Percentiles rank a stretch among this genome's conserved stretches.
phyloP scores from a whole-genome alignment of 2,888 invertebrate genomes.

The Apantesis nais region DNA sequence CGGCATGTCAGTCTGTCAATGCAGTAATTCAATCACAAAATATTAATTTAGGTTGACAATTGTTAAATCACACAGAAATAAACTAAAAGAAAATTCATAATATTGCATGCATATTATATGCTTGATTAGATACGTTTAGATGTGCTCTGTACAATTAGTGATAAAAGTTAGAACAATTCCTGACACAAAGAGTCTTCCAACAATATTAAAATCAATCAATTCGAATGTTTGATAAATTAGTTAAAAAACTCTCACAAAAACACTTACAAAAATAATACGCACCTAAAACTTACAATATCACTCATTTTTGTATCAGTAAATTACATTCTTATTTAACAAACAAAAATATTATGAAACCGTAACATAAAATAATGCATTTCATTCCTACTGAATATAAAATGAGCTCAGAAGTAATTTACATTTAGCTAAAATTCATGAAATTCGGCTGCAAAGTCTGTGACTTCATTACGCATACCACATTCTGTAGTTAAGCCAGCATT shows the following conservation, averaged over 20 bases:
- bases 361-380: slow-evolving; percentile 29
- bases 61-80: no score
- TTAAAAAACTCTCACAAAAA: neutral
- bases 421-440: slow-evolving; percentile 42
- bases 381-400: slow-evolving; percentile 40
- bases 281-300: neutral
- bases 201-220: no score
- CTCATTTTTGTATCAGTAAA: neutral
- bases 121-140: no score
- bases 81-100: no score
- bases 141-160: no score
- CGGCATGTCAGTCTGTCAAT: no score
- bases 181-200: no score
- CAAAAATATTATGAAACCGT: neutral
- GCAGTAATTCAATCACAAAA: no score
- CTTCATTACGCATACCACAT: slow-evolving; percentile 34
- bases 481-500: slow-evolving; percentile 25
- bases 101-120: no score
- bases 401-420: slow-evolving; percentile 39
- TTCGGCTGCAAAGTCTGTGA: slow-evolving; percentile 29
- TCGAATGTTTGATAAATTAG: neutral
- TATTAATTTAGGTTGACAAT: no score
- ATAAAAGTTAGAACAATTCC: no score
- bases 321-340: neutral
- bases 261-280: neutral